These are phyloP conservation scores for Chaetoderma sp. DNA, from an alignment of 2,888 invertebrate genomes.

Conservation along the genomic window DNA sequence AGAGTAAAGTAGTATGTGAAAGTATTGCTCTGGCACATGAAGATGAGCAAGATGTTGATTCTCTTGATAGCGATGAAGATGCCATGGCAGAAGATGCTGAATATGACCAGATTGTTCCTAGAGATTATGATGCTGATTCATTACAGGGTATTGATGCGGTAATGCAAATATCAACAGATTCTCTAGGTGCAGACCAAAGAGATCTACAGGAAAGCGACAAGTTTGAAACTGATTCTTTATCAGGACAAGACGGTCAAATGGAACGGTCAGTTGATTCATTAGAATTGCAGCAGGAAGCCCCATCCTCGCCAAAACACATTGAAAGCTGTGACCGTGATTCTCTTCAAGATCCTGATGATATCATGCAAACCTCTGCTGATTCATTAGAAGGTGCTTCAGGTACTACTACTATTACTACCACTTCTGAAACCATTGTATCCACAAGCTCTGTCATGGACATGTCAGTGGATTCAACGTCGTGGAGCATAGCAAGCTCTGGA, in stretches of 20 bases:
- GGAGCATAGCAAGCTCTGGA: slow-evolving; percentile 59
- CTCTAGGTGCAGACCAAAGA: slow-evolving; percentile 39
- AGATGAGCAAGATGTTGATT: slow-evolving; percentile 46
- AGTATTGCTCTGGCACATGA: slow-evolving; percentile 2
- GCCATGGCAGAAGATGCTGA: slow-evolving; percentile 47
- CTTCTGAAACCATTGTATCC: no score
- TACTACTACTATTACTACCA: slow-evolving; percentile 15
- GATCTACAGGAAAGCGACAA: slow-evolving; percentile 34
- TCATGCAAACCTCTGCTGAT: slow-evolving; percentile 50
- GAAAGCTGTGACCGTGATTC: slow-evolving; percentile 31
- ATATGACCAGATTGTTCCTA: slow-evolving; percentile 31
- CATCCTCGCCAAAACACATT: not conserved
- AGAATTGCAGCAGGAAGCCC: slow-evolving; percentile 14
- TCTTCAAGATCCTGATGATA: slow-evolving; percentile 34
- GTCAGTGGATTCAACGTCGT: slow-evolving; percentile 45
- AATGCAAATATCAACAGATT: slow-evolving; percentile 60
- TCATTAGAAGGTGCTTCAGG: slow-evolving; percentile 43
- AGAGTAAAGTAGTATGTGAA: slow-evolving; percentile 11
- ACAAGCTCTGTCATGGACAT: slow-evolving; percentile 49
- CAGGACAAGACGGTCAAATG: slow-evolving; percentile 39
- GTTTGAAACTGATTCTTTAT: slow-evolving; percentile 41
- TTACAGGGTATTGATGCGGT: slow-evolving; percentile 46
- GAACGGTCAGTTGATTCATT: slow-evolving; percentile 40
- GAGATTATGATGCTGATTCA: slow-evolving; percentile 55
- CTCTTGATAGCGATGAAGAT: slow-evolving; percentile 56